Evolutionary conservation across 2,888 invertebrate species (phyloP).

Genomic region (Ormyrus thymus): DNA sequence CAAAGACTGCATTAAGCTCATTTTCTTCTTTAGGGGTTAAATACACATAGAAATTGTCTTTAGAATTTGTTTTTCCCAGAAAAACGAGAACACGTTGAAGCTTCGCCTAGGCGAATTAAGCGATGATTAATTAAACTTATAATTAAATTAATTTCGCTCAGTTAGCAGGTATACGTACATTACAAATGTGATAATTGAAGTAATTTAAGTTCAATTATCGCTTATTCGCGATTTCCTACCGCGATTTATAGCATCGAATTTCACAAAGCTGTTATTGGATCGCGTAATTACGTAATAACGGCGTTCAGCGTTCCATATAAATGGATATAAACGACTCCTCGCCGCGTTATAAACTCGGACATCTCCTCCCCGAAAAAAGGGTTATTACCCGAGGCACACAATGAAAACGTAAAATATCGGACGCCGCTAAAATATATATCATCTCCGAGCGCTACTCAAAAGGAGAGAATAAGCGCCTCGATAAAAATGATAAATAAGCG

Average conservation of each 20-base stretch:
- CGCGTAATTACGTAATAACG: slow-evolving; percentile 16
- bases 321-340: background rate
- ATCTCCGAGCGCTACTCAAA: background rate
- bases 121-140: background rate
- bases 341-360: background rate
- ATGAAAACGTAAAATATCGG: background rate
- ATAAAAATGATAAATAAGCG: slow-evolving; percentile 20
- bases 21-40: no score
- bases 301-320: background rate
- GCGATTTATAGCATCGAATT: slow-evolving; percentile 13
- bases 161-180: background rate
- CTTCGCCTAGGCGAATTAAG: no score
- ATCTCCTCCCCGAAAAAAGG: background rate
- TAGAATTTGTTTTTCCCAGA: no score
- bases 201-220: slow-evolving; percentile 28
- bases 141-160: slow-evolving; percentile 19
- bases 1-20: no score
- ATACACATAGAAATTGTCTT: no score
- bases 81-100: no score
- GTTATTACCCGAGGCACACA: background rate
- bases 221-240: background rate
- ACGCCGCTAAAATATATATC: background rate
- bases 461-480: slow-evolving; percentile 7
- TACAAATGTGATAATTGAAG: slow-evolving; percentile 7
- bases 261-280: slow-evolving; percentile 22